These are phyloP conservation scores for Drosophila guanche DNA, from an alignment of 1,140 invertebrate genomes.

Conservation along the genomic window DNA sequence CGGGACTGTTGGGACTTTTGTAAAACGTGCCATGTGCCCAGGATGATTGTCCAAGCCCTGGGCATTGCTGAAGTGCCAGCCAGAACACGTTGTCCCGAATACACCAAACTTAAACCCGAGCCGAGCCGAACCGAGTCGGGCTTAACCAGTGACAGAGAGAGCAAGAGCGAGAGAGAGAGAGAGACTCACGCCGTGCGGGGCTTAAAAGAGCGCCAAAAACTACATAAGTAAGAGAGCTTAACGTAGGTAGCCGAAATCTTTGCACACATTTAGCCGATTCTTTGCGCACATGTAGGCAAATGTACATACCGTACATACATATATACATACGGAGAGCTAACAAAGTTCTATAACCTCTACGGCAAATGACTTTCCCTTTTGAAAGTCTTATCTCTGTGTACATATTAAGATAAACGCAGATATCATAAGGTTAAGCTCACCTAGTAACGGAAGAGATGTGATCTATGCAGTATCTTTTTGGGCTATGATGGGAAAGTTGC, in stretches of 20 bases:
- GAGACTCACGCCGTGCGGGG: background rate
- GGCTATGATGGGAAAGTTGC: too few species aligned
- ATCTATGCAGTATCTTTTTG: too few species aligned
- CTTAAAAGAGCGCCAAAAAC: conserved; percentile 9
- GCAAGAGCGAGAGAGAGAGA: background rate
- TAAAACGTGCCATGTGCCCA: too few species aligned
- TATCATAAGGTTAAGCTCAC: too few species aligned
- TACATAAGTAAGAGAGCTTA: conserved; percentile 8
- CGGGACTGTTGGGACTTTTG: too few species aligned
- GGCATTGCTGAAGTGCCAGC: too few species aligned
- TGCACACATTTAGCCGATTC: conserved; percentile 8
- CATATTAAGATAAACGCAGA: conserved; percentile 12
- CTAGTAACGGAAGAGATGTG: too few species aligned
- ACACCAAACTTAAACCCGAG: too few species aligned
- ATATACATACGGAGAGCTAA: too few species aligned
- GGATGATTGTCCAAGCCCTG: too few species aligned
- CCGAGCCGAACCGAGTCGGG: background rate
- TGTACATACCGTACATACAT: too few species aligned
- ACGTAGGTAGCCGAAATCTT: background rate
- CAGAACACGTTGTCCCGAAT: too few species aligned
- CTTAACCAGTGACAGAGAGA: background rate
- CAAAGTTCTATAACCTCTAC: conserved; percentile 13
- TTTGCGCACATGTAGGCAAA: background rate
- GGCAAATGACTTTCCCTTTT: conserved; percentile 1
- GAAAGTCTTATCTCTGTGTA: conserved; percentile 9